A percentile compares a stretch with the other conserved stretches of the same genome.
phyloP scores from a whole-genome alignment of 2,797 vertebrate species.

The Xenentodon cancila region DNA sequence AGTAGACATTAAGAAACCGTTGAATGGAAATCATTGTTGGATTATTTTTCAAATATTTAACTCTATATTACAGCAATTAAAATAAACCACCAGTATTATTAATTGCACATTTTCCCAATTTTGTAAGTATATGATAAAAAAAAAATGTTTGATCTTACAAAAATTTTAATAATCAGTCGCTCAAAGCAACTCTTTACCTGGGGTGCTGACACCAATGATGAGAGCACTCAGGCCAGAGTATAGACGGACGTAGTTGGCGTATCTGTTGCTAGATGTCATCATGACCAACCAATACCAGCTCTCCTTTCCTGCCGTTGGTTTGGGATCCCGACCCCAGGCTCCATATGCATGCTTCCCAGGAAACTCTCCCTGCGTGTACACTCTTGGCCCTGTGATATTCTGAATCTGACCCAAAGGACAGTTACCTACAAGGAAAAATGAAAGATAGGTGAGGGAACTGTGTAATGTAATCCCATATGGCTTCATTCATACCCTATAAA shows the following conservation, averaged over 20 bases:
- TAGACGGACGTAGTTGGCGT: conserved; percentile 64
- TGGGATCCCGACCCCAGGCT: conserved; percentile 81
- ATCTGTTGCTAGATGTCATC: conserved; percentile 65
- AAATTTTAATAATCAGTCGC: no score
- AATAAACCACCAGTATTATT: no score
- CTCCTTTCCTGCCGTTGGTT: conserved; percentile 72
- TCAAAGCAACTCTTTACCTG: conserved; percentile 40
- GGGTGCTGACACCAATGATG: conserved; percentile 61
- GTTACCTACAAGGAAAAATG: conserved; percentile 41
- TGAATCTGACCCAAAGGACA: conserved; percentile 66
- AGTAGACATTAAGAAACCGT: no score
- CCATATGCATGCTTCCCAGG: conserved; percentile 69
- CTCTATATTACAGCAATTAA: no score
- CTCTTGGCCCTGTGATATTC: conserved; percentile 61
- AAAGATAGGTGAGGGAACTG: neutral
- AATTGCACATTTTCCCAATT: no score
- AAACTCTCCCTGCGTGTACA: conserved; percentile 68
- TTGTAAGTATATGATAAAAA: no score
- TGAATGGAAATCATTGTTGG: no score
- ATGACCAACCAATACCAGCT: conserved; percentile 77
- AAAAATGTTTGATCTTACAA: no score
- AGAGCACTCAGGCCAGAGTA: conserved; percentile 73
- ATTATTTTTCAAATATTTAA: no score
- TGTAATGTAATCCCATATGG: no score
- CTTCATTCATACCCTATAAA: no score